Percentiles rank a stretch among this genome's conserved stretches.
phyloP scores from a whole-genome alignment of 2,113 vertebrate species.

The Dasypus novemcinctus region DNA sequence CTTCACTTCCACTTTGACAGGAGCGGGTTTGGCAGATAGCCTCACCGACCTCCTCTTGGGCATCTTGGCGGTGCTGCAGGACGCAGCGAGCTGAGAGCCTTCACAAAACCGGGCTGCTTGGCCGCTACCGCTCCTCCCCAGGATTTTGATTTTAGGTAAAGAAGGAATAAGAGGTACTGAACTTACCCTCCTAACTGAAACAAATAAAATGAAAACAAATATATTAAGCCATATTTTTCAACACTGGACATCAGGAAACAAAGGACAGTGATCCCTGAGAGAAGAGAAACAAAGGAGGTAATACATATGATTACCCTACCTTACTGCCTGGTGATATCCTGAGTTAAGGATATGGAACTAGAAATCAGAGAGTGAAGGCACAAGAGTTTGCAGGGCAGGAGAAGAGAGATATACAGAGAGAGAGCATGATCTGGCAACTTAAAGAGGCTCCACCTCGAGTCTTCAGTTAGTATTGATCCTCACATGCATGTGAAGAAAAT shows the following conservation, averaged over 20 bases:
- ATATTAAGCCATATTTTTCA: not conserved
- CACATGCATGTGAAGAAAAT: not conserved
- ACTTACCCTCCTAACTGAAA: not conserved
- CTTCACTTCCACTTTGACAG: too few species aligned
- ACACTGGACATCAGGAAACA: not conserved
- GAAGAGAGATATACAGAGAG: not conserved
- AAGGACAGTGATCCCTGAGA: not conserved
- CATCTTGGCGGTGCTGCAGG: too few species aligned
- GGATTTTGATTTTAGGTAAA: too few species aligned
- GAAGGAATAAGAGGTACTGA: not conserved
- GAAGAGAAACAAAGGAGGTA: not conserved
- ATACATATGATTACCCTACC: not conserved
- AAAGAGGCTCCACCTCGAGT: not conserved
- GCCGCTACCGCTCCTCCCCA: too few species aligned
- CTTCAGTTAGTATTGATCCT: not conserved
- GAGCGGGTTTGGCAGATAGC: too few species aligned
- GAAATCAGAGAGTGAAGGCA: not conserved
- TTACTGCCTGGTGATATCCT: not conserved
- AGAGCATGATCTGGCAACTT: not conserved
- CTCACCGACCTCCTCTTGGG: too few species aligned
- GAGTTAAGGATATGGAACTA: not conserved
- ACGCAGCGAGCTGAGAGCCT: too few species aligned
- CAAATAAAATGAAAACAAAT: constrained; percentile 35
- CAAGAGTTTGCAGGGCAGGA: not conserved
- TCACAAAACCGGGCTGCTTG: too few species aligned